A percentile compares a stretch with the other conserved stretches of the same genome.
Conservation (phyloP, 2,888 invertebrate genomes). For the Atherix ibis region DNA sequence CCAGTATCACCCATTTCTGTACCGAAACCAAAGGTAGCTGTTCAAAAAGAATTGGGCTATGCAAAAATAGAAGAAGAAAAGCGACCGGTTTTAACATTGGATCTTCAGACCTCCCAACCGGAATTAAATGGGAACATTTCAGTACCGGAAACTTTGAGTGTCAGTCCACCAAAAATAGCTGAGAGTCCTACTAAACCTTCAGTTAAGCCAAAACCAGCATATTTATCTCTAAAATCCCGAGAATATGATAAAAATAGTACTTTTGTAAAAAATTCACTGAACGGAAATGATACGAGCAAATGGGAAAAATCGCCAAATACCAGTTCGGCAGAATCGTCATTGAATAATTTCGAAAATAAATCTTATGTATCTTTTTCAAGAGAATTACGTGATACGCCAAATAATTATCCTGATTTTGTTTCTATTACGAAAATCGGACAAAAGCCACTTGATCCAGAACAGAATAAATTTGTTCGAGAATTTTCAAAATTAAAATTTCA, state of each 20-base stretch:
- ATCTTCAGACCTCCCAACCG: too few species aligned
- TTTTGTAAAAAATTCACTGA: too few species aligned
- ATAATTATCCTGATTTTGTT: constrained; percentile 28
- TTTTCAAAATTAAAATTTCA: constrained; percentile 28
- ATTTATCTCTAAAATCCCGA: neutral
- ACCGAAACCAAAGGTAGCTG: too few species aligned
- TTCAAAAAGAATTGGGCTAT: neutral
- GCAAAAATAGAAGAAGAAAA: neutral
- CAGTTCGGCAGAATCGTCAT: neutral
- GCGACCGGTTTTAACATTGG: neutral
- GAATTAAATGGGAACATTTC: neutral
- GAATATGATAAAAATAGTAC: too few species aligned
- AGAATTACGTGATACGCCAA: constrained; percentile 24
- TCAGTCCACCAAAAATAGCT: neutral
- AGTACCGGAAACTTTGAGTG: neutral
- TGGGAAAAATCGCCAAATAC: neutral
- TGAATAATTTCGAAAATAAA: constrained; percentile 22
- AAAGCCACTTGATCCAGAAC: constrained; percentile 9
- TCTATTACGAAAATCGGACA: constrained; percentile 14
- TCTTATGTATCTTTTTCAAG: constrained; percentile 27
- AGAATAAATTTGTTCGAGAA: constrained; percentile 15
- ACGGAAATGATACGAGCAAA: too few species aligned
- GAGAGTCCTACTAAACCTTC: constrained; percentile 1
- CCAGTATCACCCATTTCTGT: too few species aligned
- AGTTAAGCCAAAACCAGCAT: neutral